Evolutionary conservation across 2,888 invertebrate genomes (phyloP).

Genomic region (Tortrix viridana): DNA sequence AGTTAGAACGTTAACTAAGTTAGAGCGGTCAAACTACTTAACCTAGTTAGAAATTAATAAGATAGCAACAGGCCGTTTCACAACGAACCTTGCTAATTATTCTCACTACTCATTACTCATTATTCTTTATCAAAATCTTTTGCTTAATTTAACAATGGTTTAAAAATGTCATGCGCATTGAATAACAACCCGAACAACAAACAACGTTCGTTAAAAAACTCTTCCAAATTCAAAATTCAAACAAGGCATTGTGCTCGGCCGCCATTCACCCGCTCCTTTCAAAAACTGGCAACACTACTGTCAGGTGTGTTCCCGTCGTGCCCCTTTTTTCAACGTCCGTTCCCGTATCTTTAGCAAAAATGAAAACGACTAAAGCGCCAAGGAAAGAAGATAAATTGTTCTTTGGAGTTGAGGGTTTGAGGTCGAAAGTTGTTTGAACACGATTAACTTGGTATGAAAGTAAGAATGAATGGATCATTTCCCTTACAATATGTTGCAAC

Average conservation of each 20-base stretch:
- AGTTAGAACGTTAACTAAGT: conserved; percentile 32
- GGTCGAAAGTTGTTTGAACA: conserved; percentile 48
- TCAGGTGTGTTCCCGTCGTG: conserved; percentile 83
- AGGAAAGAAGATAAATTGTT: conserved; percentile 38
- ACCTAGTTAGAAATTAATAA: conserved; percentile 26
- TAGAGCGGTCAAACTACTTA: conserved; percentile 34
- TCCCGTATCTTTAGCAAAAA: conserved; percentile 55
- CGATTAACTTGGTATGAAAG: conserved; percentile 61
- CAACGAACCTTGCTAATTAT: not conserved
- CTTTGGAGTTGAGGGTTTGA: conserved; percentile 40
- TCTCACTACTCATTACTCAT: not conserved
- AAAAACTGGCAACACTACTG: conserved; percentile 82
- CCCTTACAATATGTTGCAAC: conserved; percentile 79
- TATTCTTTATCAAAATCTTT: too few relatives aligned
- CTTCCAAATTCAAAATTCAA: conserved; percentile 61
- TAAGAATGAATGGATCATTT: conserved; percentile 81
- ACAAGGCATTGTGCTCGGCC: conserved; percentile 65
- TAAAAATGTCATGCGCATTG: conserved; percentile 3
- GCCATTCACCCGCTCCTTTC: conserved; percentile 79
- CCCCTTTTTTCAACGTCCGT: conserved; percentile 84
- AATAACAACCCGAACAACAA: conserved; percentile 13
- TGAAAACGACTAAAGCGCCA: conserved; percentile 51
- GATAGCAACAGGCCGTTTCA: conserved; percentile 1
- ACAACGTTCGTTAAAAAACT: conserved; percentile 44
- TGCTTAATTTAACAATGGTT: too few relatives aligned